Base-by-base conservation (phyloP, 2,113 vertebrate species). In the Dinomys branickii region DNA sequence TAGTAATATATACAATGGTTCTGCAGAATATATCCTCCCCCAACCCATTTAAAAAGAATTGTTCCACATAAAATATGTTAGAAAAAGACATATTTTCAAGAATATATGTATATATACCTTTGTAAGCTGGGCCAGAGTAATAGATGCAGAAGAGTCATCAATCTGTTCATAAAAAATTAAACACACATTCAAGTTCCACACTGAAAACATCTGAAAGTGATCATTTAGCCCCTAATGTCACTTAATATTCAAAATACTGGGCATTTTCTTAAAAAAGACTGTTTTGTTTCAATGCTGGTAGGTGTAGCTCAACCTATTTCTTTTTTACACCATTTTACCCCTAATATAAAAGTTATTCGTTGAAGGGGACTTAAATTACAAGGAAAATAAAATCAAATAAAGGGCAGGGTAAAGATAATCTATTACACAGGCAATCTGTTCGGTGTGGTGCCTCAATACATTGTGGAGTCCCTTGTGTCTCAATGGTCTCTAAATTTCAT, bases 131-230 rank as follows among this genome's bases (percentile, higher is more conserved):
- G 99, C 99, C 98, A 99, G 98, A 98, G 99, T 99, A 99, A 99
- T 99, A 97, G 99, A 99, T 78, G 99, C 98, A 98, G 99, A 99
- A 98, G 99, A 99, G 98, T 99, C 99, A 98, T 99, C 99, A 99
- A 99, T 99, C 99, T 99, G 99, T 99, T 99, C 98, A 99, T 98
- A 99, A 99, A 99, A 99, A 99, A 99, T 99, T 99, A 99, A 99
- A 99, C 99, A 99, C 99, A 99, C 98, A 98, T 99, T 99, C 99
- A 98, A 98, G 98, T 99, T 99, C 98, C 99, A 99, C 98, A 98
- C 69, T 98, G 98, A 98, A 98, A 98, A 99, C 96, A 98, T 63
- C 78, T 84, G 52, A 77, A 95, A 98, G 96, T 97, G 98, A 98
- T 13, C 94, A 98, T 97, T 98, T 98, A 98, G 98, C 97, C 98